These are phyloP conservation scores for Thalassophryne amazonica DNA, from an alignment of 2,797 vertebrate genomes.

Conservation along the genomic window DNA sequence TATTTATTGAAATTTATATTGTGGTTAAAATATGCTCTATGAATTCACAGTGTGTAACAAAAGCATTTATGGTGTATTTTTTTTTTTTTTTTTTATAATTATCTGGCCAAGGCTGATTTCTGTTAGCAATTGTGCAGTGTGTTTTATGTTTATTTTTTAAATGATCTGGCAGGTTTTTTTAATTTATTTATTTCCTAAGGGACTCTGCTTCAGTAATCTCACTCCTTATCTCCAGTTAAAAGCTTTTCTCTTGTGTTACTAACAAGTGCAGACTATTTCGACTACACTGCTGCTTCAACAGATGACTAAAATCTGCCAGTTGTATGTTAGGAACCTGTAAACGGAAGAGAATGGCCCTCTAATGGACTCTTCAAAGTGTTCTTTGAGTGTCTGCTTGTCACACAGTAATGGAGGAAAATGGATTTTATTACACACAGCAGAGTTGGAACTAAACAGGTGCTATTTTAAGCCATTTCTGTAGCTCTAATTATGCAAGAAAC, in stretches of 20 bases:
- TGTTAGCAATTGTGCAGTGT: too few relatives aligned
- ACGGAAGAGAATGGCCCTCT: constrained; percentile 14
- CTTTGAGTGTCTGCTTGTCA: constrained; percentile 10
- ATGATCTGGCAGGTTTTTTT: background rate
- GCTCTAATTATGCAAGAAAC: too few relatives aligned
- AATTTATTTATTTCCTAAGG: background rate
- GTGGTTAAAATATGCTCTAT: too few relatives aligned
- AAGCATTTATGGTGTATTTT: background rate
- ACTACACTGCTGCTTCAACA: background rate
- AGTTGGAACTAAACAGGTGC: constrained; percentile 4
- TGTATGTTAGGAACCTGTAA: constrained; percentile 24
- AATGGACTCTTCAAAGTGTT: constrained; percentile 34
- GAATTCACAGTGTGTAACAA: too few relatives aligned
- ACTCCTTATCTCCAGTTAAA: constrained; percentile 19
- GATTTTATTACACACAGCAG: constrained; percentile 23
- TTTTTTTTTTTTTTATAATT: background rate
- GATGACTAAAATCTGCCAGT: constrained; percentile 18
- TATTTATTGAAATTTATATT: too few relatives aligned
- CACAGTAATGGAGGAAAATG: constrained; percentile 14
- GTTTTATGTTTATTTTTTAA: background rate
- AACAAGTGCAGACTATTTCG: background rate
- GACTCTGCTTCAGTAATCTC: constrained; percentile 7
- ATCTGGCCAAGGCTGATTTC: too few relatives aligned
- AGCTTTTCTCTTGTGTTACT: constrained; percentile 14
- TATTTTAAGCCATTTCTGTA: background rate